Conservation (phyloP, 2,888 invertebrate genomes). For the Perdita meconis region DNA sequence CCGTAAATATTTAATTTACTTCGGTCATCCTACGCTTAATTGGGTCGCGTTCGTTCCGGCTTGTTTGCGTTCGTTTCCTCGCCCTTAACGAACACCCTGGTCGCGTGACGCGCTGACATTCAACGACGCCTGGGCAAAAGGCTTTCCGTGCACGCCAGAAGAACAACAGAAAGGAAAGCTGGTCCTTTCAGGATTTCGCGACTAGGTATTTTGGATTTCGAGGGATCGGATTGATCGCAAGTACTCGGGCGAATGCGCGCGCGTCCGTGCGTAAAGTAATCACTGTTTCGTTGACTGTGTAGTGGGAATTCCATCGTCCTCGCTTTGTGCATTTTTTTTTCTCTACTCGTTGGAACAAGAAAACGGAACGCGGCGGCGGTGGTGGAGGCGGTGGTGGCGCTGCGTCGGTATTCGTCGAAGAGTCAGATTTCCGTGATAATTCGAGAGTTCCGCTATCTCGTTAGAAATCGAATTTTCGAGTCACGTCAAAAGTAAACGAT, state of each 20-base stretch:
- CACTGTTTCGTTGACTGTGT: background rate
- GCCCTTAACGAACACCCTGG: constrained; percentile 9
- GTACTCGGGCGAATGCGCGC: background rate
- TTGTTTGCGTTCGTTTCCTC: constrained; percentile 30
- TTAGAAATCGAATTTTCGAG: constrained; percentile 64
- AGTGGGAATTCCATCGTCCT: no score
- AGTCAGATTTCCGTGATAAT: constrained; percentile 15
- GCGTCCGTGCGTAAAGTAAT: background rate
- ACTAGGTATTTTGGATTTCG: background rate
- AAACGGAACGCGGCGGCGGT: no score
- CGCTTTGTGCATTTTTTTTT: background rate
- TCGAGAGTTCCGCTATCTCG: constrained; percentile 34
- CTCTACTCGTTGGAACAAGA: no score
- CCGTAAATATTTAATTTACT: constrained; percentile 45
- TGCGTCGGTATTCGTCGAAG: background rate
- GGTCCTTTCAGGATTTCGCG: background rate
- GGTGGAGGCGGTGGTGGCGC: no score
- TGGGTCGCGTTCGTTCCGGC: constrained; percentile 32
- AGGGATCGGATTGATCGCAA: background rate
- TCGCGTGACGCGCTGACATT: constrained; percentile 34
- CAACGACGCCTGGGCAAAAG: background rate
- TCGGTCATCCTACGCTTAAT: constrained; percentile 38
- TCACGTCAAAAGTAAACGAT: constrained; percentile 68
- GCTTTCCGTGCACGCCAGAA: background rate
- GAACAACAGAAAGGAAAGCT: background rate